Base-by-base conservation (phyloP, 2,888 invertebrate genomes). In the Pristionchus fissidentatus region DNA sequence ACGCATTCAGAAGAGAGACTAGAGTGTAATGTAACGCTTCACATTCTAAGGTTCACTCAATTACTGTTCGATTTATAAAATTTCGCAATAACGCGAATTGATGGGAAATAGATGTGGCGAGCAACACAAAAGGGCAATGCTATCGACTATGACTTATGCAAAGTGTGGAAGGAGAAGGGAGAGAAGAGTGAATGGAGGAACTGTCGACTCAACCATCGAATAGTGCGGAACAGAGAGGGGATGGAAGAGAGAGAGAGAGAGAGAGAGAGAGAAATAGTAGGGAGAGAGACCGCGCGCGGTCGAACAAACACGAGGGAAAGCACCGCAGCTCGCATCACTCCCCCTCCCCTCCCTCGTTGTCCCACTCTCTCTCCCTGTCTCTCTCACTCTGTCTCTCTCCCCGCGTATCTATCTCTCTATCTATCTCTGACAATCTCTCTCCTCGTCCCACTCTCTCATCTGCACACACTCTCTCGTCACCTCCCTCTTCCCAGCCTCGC, bases 341-440 rank as follows among this genome's bases (percentile, higher is more conserved):
- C 43, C 38, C n/a, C 70, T 26, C 26, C 43, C n/a, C 19, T n/a
- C 26, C 43, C 70, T 26, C 2, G 3, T 15, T 10, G 7, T 41
- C 70, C 43, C 10, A 5, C 26, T n/a, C 70, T 70, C 70, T 41
- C 70, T n/a, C n/a, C n/a, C n/a, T n/a, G n/a, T n/a, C n/a, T n/a
- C n/a, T n/a, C 70, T 7, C 43, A 62, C 43, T 70, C 70, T 70
- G 43, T 41, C n/a, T 43, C 70, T 70, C 38, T 10, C 70, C 43
- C 26, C 43, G n/a, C 26, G 43, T n/a, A 38, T 7, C 32, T 41
- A 19, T 26, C 19, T 41, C 43, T 38, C 32, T n/a, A n/a, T 35
- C 43, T 43, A 38, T 60, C 60, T 70, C 70, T 8, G 7, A 8
- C n/a, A n/a, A n/a, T n/a, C 19, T n/a, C 26, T 70, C 70, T 26